A percentile compares a stretch with the other conserved stretches of the same genome.
Evolutionary conservation across 2,888 invertebrate species (phyloP).

Genomic region (Hanleya hanleyi): DNA sequence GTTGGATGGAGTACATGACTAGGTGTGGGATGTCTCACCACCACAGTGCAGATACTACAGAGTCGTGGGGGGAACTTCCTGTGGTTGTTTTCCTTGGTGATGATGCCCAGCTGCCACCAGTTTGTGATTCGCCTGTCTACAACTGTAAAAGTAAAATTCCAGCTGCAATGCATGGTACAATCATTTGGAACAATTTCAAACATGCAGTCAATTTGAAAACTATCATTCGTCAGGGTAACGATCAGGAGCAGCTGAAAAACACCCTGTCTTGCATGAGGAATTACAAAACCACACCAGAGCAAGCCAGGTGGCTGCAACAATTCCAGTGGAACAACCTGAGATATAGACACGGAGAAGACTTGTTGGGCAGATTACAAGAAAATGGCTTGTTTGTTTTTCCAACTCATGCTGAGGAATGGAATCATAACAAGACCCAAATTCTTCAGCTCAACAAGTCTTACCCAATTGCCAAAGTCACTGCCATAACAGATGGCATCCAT

Average conservation of each 20-base stretch:
- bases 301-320: constrained; percentile 33
- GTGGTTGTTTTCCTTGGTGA: constrained; percentile 45
- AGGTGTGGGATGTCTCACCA: constrained; percentile 14
- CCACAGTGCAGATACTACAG: not conserved
- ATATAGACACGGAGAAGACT: constrained; percentile 11
- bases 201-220: constrained; percentile 25
- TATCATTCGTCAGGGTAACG: constrained; percentile 26
- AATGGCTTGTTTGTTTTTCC: constrained; percentile 36
- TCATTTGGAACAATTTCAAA: constrained; percentile 36
- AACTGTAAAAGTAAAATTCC: constrained; percentile 13
- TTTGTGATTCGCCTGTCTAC: constrained; percentile 39
- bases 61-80: constrained; percentile 38
- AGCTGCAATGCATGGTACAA: constrained; percentile 34
- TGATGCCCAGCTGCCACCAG: constrained; percentile 43
- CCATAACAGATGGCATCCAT: constrained; percentile 26
- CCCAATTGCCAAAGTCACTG: constrained; percentile 32
- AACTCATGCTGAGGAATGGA: constrained; percentile 26
- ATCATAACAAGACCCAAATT: constrained; percentile 30
- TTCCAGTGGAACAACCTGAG: constrained; percentile 27
- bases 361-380: constrained; percentile 20
- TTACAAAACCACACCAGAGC: constrained; percentile 16
- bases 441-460: constrained; percentile 14
- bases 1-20: constrained; percentile 18
- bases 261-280: constrained; percentile 12
- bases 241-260: constrained; percentile 17